Evolutionary conservation across 92 coral and sea anemone species (phyloP).

Genomic region (Phenganax stokvisi): DNA sequence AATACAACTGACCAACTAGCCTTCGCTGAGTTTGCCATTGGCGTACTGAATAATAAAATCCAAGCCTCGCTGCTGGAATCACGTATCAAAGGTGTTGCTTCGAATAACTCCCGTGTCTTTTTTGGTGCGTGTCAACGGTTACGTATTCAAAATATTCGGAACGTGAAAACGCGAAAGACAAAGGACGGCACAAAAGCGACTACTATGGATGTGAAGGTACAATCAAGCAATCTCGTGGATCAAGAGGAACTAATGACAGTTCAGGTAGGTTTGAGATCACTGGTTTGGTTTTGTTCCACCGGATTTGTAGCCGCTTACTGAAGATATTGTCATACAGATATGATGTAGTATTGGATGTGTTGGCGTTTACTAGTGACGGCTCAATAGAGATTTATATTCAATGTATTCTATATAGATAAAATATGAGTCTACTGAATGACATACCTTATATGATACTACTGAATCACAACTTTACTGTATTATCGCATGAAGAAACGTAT

Average conservation of each 20-base stretch:
- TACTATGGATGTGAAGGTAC: constrained; percentile 50
- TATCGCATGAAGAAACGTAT: too few relatives aligned
- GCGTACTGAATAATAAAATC: constrained; percentile 20
- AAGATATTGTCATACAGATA: too few relatives aligned
- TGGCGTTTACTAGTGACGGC: too few relatives aligned
- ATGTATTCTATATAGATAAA: too few relatives aligned
- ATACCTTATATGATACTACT: too few relatives aligned
- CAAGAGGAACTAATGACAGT: constrained; percentile 62
- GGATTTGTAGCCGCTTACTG: too few relatives aligned
- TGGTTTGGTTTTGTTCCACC: not conserved
- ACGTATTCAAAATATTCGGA: constrained; percentile 44
- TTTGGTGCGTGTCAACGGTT: constrained; percentile 54
- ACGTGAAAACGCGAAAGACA: constrained; percentile 56
- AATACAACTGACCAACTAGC: constrained; percentile 2
- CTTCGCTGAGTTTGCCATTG: constrained; percentile 13
- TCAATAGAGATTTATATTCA: too few relatives aligned
- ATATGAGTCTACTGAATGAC: too few relatives aligned
- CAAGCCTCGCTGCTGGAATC: not conserved
- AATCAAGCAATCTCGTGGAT: constrained; percentile 54
- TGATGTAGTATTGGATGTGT: too few relatives aligned
- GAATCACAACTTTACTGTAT: too few relatives aligned
- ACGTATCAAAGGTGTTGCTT: not conserved
- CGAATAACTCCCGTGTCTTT: not conserved
- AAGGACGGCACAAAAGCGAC: constrained; percentile 43
- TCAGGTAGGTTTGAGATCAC: constrained; percentile 22